Evolutionary conservation across 2,797 vertebrate species (phyloP), one percentile per base, ranked within the genome.

Genomic region (Centroberyx gerrardi): DNA sequence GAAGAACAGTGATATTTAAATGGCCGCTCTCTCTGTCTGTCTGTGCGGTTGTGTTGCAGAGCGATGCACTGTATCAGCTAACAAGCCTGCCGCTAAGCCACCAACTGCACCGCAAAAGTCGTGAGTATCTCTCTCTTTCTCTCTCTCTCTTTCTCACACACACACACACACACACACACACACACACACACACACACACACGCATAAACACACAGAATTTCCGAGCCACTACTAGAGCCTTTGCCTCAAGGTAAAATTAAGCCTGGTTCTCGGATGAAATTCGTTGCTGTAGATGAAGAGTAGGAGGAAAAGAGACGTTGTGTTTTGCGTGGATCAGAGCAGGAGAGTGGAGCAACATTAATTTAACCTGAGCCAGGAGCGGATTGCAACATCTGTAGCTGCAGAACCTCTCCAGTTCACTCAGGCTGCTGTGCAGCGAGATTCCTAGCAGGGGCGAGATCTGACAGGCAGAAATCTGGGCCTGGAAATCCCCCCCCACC

Each of bases 1-100:
- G 86, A 90, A 82, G 85, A 87, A 72, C 82, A 90, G 81, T 93
- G 84, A 95, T 81, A 79, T 86, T 90, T 92, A 48, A 76, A 67
- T 90, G 74, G 85, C 69, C 61, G 80, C 44, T 87, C 94, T 93
- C 87, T 87, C 93, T 93, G 38, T 44, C 42, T 44, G 42, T 44
- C 42, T 94, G 42, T 44, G 10, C 14, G 42, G 68, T 78, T 90
- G 72, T 87, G 71, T 91, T 96, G 85, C 95, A 99, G 98, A 99
- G 88, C 96, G 97, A 93, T 97, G 95, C 80, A 95, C 95, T 88
- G 94, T 96, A 82, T 92, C 97, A 83, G 94, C 93, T 90, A 97
- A 94, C 95, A 98, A 97, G 95, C 94, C 96, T 83, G 93, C 96
- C 83, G 95, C 95, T 85, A 98, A 98, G 96, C 95, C 90, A 66